Base-by-base conservation (phyloP, 2,113 vertebrate species). In the Oostethus manadensis region DNA sequence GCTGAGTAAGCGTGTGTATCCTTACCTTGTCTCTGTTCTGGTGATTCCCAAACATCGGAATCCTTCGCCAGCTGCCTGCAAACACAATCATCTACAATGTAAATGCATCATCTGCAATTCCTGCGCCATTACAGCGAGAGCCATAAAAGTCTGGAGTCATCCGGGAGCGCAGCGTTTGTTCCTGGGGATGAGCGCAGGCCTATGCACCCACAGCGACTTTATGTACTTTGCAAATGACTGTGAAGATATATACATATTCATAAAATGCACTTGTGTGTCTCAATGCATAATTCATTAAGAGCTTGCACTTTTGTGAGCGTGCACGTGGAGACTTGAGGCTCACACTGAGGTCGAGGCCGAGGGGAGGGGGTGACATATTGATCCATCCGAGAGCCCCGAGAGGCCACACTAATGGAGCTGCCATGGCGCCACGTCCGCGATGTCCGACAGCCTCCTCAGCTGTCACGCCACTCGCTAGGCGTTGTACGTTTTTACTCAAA, bases 371-470 rank as follows among this genome's bases (percentile, higher is more conserved):
- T 8, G 73, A 73, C 76, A 71, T 74, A 76, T 68, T 81, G 77
- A 84, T 85, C 73, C 74, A 66, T 76, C 20, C 60, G 67, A 38
- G 51, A 74, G 77, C 70, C 77, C 70, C 78, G 51, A 74, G 74
- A 62, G 75, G 68, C 48, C 74, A 45, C 74, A 71, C 75, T 85
- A 81, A 85, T 82, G 78, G 74, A 82, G 78, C 76, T 81, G 74
- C 85, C 84, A 84, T 76, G 51, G 73, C 56, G 63, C 58, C 64
- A 71, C 26, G 71, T 75, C 79, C 23, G 23, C 23, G 5, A 26
- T 26, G 23, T 26, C 23, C 23, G 23, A 26, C 23, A 26, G 23
- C 23, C 5, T 26, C 23, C 23, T 26, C 23, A 3, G 23, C 23
- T 5, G 23, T 26, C 23, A 26, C 23, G 23, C 5, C 23, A 26